phyloP scores from a whole-genome alignment of 2,888 invertebrate species.

The Glaucopsyche alexis region DNA sequence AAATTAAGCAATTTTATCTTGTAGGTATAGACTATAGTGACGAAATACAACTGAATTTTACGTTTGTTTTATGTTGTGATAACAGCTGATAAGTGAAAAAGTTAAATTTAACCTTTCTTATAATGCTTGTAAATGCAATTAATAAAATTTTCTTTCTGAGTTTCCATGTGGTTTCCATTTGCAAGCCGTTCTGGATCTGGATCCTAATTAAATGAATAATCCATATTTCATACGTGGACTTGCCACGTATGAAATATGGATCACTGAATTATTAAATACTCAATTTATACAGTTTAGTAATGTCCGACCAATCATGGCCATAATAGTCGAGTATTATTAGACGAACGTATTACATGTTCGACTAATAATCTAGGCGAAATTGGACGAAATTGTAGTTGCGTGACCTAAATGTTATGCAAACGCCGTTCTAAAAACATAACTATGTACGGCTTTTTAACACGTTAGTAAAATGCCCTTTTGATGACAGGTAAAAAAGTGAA shows the following conservation, averaged over 20 bases:
- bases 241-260: not conserved
- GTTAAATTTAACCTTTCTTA: no score
- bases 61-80: no score
- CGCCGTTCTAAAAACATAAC: slow-evolving; percentile 12
- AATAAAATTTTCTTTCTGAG: no score
- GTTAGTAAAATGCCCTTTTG: slow-evolving; percentile 5
- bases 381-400: slow-evolving; percentile 16
- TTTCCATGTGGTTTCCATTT: no score
- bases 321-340: slow-evolving; percentile 11
- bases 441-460: slow-evolving; percentile 2
- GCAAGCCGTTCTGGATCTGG: no score
- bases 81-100: no score
- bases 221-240: no score
- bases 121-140: no score
- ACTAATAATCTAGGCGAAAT: slow-evolving; percentile 11
- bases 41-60: no score
- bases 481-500: not conserved
- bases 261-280: slow-evolving; percentile 4
- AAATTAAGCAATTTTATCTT: no score
- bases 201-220: no score
- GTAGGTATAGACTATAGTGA: no score
- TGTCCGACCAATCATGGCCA: not conserved
- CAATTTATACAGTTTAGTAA: not conserved
- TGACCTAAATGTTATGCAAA: slow-evolving; percentile 17
- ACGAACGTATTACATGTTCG: not conserved